Percentiles rank a stretch among this genome's conserved stretches.
Conservation (phyloP, 2,113 vertebrate genomes). For the Mungos mungo region DNA sequence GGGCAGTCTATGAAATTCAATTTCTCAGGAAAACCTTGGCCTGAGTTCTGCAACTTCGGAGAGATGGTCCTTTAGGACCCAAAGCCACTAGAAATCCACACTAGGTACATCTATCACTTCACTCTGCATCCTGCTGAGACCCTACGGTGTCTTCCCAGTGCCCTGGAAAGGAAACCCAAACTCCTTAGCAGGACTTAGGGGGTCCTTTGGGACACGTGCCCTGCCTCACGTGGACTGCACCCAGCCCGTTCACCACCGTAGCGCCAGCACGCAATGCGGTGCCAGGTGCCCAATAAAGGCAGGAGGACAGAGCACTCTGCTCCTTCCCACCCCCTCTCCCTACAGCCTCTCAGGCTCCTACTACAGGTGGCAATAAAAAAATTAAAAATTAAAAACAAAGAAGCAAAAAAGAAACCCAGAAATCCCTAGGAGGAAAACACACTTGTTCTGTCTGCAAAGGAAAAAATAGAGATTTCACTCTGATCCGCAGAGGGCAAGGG, state of each 20-base stretch:
- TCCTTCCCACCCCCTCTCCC: neutral
- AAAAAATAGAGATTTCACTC: neutral
- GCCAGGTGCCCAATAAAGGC: neutral
- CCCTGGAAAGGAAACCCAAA: neutral
- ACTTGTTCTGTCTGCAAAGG: neutral
- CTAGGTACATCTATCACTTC: neutral
- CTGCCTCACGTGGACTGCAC: neutral
- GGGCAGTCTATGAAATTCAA: neutral
- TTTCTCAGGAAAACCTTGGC: conserved; percentile 18
- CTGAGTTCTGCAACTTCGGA: neutral
- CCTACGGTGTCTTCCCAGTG: neutral
- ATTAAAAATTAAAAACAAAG: neutral
- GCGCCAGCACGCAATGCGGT: neutral
- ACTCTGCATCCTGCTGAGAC: neutral
- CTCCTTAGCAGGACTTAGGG: neutral
- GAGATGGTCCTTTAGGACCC: neutral
- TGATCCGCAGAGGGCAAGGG: neutral
- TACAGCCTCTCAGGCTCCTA: neutral
- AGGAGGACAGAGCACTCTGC: neutral
- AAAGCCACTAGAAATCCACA: neutral
- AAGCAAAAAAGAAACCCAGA: neutral
- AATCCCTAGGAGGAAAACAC: neutral
- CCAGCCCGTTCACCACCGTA: neutral
- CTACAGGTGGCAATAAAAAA: neutral
- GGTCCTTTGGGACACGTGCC: neutral